Conservation (phyloP, 1,140 invertebrate genomes). For the Tribolium madens region DNA sequence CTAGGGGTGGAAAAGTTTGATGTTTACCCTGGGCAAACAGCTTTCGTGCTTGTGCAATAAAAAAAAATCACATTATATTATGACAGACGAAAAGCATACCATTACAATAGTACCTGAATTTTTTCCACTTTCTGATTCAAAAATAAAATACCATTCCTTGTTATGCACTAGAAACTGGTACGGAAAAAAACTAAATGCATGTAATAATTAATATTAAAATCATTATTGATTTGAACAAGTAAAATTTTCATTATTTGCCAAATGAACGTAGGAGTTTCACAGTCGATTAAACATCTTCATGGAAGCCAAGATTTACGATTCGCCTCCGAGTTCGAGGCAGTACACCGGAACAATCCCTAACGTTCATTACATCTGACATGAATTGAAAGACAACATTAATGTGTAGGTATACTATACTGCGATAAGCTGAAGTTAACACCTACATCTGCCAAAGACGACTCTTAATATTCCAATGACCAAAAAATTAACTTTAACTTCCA, state of each 20-base stretch:
- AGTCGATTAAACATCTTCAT: conserved; percentile 34
- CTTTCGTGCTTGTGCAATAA: neutral
- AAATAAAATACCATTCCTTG: too few species aligned
- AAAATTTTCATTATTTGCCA: conserved; percentile 10
- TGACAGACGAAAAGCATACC: neutral
- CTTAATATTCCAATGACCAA: too few species aligned
- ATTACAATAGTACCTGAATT: too few species aligned
- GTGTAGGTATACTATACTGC: conserved; percentile 1
- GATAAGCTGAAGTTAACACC: neutral
- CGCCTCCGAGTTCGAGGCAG: conserved; percentile 11
- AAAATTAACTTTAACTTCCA: too few species aligned
- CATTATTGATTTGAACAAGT: neutral
- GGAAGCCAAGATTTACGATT: conserved; percentile 31
- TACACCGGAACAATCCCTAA: conserved; percentile 19
- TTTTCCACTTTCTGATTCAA: too few species aligned
- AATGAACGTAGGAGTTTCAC: conserved; percentile 27
- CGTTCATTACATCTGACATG: conserved; percentile 25
- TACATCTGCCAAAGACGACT: too few species aligned
- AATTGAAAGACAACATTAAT: conserved; percentile 20
- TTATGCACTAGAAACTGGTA: too few species aligned
- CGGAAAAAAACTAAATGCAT: too few species aligned
- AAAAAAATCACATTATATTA: neutral
- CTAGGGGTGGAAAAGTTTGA: neutral
- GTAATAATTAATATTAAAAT: too few species aligned
- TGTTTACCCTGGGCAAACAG: neutral